Evolutionary conservation across 1,140 invertebrate species (phyloP), one percentile per base, ranked within the genome.

Genomic region (Pogonognathellus flavescens): DNA sequence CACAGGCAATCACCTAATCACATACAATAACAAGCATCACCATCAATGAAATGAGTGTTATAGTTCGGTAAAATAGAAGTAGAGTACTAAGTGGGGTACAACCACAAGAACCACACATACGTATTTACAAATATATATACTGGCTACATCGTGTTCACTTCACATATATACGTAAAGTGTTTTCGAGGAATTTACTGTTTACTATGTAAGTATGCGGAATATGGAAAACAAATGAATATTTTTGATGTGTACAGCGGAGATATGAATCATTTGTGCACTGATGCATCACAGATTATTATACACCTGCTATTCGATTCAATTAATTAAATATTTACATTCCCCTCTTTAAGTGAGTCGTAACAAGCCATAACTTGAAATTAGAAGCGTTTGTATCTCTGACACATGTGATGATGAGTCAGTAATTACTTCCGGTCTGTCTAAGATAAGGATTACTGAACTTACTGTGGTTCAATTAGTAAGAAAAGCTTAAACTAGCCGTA

Each of bases 1-100:
- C 99, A 92, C 99, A 99, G 80, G 98, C 98, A 91, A 99, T 99
- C n/a, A 99, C 99, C 91, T 94, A 92, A 50, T 53, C 14, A 41
- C 31, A 41, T 41, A 31, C 25, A 72, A 49, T 0, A 66, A 53
- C 18, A 25, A 66, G 10, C 11, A 31, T 11, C 18, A 66, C 25
- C 25, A 66, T 66, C 8, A 60, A 60, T 60, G 20, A 31, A 60
- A 60, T 60, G 62, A 31, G 22, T 66, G 62, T 20, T 55, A 5
- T 20, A 66, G 31, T 41, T 41, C 31, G 31, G 31, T 41, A 41
- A 41, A 41, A 41, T 41, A 41, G 1, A 41, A 41, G 31, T 41
- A 41, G 31, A 41, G 31, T 41, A 41, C 31, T n/a, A 41, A 41
- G 31, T 41, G 31, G 31, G 31, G 31, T 41, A 41, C 31, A 41